Percentiles rank a stretch among this genome's conserved stretches.
phyloP scores from a whole-genome alignment of 30 jellyfish, hydroid and myxozoan species.

The Mastigias papua region DNA sequence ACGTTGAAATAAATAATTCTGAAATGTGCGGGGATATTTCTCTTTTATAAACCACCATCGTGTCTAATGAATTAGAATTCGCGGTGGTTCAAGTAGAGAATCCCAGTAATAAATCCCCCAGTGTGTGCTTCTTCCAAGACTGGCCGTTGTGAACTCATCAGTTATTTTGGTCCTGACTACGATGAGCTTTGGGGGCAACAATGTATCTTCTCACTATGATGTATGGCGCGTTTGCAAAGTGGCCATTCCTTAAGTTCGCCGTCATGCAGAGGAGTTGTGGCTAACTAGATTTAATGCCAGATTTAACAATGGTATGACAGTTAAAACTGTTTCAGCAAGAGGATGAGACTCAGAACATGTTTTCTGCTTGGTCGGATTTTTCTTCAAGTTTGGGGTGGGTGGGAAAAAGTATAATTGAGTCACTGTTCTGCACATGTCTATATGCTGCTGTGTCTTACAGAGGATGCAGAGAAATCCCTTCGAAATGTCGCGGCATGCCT shows the following conservation, averaged over 20 bases:
- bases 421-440: conserved; percentile 37
- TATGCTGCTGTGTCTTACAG: conserved; percentile 36
- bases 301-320: not conserved
- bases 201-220: not conserved
- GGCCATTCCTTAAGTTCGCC: not conserved
- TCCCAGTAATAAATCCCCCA: not conserved
- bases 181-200: not conserved
- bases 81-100: not conserved
- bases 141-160: not conserved
- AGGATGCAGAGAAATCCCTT: not conserved
- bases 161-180: not conserved
- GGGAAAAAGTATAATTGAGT: not conserved
- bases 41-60: not conserved
- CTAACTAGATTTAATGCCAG: too few relatives aligned
- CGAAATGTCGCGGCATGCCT: not conserved
- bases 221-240: not conserved
- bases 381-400: conserved; percentile 42
- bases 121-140: not conserved
- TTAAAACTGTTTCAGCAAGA: conserved; percentile 41
- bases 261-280: too few relatives aligned
- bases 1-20: not conserved
- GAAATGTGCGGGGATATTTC: not conserved
- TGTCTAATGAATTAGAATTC: not conserved
- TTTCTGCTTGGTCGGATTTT: not conserved
- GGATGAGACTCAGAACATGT: not conserved